A percentile compares a stretch with the other conserved stretches of the same genome.
Conservation (phyloP, 2,888 invertebrate species). For the Sinhomidia bicolor region DNA sequence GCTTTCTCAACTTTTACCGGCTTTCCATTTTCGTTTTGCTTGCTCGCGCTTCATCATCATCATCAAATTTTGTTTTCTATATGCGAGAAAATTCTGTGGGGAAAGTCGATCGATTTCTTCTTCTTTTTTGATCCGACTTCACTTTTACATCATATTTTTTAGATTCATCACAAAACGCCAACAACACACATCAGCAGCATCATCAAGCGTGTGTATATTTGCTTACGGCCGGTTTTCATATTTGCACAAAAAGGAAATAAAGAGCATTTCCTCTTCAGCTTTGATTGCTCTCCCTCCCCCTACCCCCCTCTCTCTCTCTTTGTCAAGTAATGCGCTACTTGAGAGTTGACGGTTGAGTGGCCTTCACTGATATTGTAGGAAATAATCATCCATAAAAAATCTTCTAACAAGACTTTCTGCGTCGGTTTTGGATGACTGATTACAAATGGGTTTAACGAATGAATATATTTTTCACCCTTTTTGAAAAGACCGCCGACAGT, state of each 20-base stretch:
- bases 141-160: conserved; percentile 13
- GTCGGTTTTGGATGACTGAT: background rate
- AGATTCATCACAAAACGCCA: conserved; percentile 32
- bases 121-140: background rate
- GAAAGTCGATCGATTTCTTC: conserved; percentile 47
- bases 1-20: conserved; percentile 27
- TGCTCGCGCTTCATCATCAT: conserved; percentile 32
- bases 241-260: background rate
- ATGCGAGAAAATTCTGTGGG: background rate
- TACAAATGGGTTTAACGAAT: background rate
- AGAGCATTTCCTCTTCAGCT: background rate
- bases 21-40: background rate
- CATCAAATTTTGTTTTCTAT: no score
- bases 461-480: background rate
- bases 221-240: background rate
- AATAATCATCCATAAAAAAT: background rate
- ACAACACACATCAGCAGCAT: no score
- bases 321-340: conserved; percentile 2
- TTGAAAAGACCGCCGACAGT: no score
- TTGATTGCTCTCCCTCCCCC: background rate
- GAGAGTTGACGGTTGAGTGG: conserved; percentile 41
- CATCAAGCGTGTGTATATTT: background rate
- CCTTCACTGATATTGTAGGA: conserved; percentile 10
- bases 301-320: conserved; percentile 3
- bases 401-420: conserved; percentile 7